A percentile compares a stretch with the other conserved stretches of the same genome.
These are phyloP conservation scores for Microcebus griseorufus DNA, from an alignment of 2,113 vertebrate species.

Conservation along the genomic window DNA sequence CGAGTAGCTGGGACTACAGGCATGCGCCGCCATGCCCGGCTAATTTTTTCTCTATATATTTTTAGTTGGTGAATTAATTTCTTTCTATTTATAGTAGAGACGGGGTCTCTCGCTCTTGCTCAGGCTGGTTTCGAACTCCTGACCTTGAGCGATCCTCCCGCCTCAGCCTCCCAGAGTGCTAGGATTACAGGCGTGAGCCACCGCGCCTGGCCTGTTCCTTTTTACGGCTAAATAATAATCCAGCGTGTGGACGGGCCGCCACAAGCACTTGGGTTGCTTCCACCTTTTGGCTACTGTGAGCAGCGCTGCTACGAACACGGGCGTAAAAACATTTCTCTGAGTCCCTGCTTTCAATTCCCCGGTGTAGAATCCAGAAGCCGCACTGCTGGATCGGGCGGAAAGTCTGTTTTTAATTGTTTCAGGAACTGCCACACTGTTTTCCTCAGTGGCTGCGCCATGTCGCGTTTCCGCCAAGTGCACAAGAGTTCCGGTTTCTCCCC, in stretches of 20 bases:
- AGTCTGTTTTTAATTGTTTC: too few relatives aligned
- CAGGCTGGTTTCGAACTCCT: background rate
- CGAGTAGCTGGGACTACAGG: too few relatives aligned
- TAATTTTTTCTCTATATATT: too few relatives aligned
- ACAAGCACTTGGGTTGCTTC: background rate
- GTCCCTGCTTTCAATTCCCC: background rate
- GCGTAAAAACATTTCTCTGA: background rate
- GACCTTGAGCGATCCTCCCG: background rate
- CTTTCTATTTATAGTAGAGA: too few relatives aligned
- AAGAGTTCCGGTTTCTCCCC: too few relatives aligned
- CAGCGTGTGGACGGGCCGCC: background rate
- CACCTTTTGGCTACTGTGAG: background rate
- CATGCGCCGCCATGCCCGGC: too few relatives aligned
- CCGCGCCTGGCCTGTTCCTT: rapidly evolving
- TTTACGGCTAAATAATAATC: background rate
- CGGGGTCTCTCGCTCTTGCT: background rate
- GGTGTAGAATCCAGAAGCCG: background rate
- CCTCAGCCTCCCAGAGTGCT: background rate
- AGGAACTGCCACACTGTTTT: too few relatives aligned
- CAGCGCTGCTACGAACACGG: background rate
- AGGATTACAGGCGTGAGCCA: background rate
- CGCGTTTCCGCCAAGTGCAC: too few relatives aligned
- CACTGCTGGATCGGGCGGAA: background rate
- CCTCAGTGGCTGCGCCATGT: too few relatives aligned
- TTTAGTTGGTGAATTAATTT: too few relatives aligned